Evolutionary conservation across 1,140 invertebrate genomes (phyloP), one percentile per base, ranked within the genome.

Genomic region (Euura lappo): DNA sequence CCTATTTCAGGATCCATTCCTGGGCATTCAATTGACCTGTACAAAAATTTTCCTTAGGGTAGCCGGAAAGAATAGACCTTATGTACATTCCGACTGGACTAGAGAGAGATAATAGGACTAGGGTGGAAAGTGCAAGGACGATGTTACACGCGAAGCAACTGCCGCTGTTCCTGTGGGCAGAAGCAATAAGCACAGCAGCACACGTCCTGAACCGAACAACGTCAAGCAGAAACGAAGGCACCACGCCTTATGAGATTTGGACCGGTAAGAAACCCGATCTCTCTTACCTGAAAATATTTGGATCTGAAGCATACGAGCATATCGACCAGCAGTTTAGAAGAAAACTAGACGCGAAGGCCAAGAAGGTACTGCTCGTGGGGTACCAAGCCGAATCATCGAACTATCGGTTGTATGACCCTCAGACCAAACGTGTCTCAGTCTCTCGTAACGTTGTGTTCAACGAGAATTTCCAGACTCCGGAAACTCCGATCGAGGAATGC

Each of bases 141-240:
- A 78, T 80, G 71, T 47, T 84, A n/a, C 68, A 76, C 71, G 47
- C 47, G 47, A 51, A 51, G 47, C 47, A 51, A 51, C 47, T 51
- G 6, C 47, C 47, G 11, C 5, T 51, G 47, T 51, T 51, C 11
- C 47, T 51, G 11, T 86, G 82, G 84, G 80, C 79, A 65, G 85
- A 87, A 74, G 75, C 83, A 43, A 76, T 82, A 6, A 79, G 79
- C 68, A 83, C 80, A 13, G 80, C 83, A 47, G 80, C 78, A 7
- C 83, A 84, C 74, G 73, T 84, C 13, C 66, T 83, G 51, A 88
- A 88, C 74, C 66, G 81, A 66, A 84, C 81, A 65, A 78, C 80
- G 60, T 75, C 74, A 43, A 78, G 74, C 65, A 77, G 73, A 71
- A 44, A 78, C 28, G 51, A 77, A 76, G 72, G 66, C 60, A 65